Evolutionary conservation across 2,113 vertebrate species (phyloP).

Genomic region (Lophotis ruficrista): DNA sequence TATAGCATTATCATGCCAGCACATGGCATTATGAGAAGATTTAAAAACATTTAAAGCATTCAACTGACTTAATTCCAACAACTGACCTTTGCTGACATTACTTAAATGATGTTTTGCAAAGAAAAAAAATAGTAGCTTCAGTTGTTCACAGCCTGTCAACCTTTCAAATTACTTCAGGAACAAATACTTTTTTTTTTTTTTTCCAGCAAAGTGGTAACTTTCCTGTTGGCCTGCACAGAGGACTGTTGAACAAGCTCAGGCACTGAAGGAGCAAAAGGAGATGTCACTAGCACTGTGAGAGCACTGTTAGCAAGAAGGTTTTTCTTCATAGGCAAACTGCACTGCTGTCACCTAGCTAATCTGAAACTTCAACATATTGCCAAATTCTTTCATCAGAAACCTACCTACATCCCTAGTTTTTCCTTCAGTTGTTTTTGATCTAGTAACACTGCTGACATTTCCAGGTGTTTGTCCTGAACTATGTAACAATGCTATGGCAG

Average conservation of each 20-base stretch:
- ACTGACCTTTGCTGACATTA: not conserved
- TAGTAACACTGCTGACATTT: not conserved
- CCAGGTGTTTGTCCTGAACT: not conserved
- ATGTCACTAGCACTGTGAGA: not conserved
- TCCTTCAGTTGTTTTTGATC: not conserved
- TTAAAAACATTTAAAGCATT: constrained; percentile 3
- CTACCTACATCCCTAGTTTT: not conserved
- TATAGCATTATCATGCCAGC: not conserved
- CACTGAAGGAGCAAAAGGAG: not conserved
- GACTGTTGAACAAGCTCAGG: not conserved
- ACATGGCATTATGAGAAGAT: not conserved
- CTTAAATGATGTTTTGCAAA: not conserved
- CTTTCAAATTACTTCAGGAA: not conserved
- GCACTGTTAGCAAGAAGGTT: not conserved
- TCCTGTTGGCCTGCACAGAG: not conserved
- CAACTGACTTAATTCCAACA: constrained; percentile 9
- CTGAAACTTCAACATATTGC: not conserved
- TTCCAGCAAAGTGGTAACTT: not conserved
- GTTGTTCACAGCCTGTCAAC: not conserved
- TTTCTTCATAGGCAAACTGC: not conserved
- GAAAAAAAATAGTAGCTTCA: not conserved
- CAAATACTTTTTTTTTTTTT: not conserved
- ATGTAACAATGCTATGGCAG: not conserved
- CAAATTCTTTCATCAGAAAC: not conserved
- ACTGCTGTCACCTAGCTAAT: not conserved